Evolutionary conservation across 2,888 invertebrate genomes (phyloP).

Genomic region (Tanytarsus gracilentus): DNA sequence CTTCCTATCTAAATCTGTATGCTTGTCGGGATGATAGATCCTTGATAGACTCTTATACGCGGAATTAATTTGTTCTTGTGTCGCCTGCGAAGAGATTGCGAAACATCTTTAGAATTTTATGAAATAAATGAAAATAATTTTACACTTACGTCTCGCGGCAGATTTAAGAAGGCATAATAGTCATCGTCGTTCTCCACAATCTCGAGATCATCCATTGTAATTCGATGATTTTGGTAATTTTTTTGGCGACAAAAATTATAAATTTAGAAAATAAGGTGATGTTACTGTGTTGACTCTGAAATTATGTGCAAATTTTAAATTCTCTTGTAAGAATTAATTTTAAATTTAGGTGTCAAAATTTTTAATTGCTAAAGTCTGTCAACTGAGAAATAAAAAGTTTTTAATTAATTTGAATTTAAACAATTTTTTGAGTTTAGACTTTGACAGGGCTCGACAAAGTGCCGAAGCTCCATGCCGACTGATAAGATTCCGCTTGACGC

Average conservation of each 20-base stretch:
- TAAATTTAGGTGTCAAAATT: too few relatives aligned
- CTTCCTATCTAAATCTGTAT: conserved; percentile 71
- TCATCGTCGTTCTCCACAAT: conserved; percentile 60
- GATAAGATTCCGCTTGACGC: too few relatives aligned
- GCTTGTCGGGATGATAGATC: conserved; percentile 96
- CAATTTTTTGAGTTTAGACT: too few relatives aligned
- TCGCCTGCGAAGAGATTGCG: conserved; percentile 55
- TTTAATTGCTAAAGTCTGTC: too few relatives aligned
- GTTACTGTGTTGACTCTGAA: background rate
- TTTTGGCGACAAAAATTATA: background rate
- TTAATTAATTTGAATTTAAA: too few relatives aligned
- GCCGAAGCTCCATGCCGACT: too few relatives aligned
- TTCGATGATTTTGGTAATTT: background rate
- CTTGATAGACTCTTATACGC: conserved; percentile 86
- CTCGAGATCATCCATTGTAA: conserved; percentile 55
- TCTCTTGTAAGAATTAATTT: too few relatives aligned
- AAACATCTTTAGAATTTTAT: conserved; percentile 32
- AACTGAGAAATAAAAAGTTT: too few relatives aligned
- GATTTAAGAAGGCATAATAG: conserved; percentile 79
- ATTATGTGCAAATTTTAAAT: too few relatives aligned
- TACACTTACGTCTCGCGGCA: conserved; percentile 66
- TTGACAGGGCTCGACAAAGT: too few relatives aligned
- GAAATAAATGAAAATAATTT: conserved; percentile 7
- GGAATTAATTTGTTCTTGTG: conserved; percentile 83
- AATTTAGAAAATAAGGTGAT: too few relatives aligned